Conservation (phyloP, 2,888 invertebrate genomes). For the Brenthis ino region DNA sequence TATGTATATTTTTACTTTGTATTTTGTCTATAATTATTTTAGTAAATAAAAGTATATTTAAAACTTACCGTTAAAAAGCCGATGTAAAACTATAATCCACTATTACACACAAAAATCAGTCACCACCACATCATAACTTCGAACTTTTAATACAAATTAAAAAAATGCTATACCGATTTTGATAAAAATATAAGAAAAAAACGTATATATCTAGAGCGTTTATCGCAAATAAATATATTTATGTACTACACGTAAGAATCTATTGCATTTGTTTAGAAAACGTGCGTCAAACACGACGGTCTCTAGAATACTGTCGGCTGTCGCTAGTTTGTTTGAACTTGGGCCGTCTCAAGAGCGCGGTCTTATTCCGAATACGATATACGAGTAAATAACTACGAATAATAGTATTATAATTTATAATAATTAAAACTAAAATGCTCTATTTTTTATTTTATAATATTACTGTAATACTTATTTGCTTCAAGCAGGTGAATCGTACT, state of each 20-base stretch:
- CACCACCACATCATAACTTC: conserved; percentile 10
- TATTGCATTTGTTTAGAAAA: background rate
- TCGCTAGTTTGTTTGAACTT: conserved; percentile 45
- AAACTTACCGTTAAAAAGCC: conserved; percentile 32
- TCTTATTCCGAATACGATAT: background rate
- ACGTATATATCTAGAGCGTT: background rate
- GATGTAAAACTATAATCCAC: conserved; percentile 27
- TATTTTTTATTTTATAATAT: no score
- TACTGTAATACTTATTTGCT: no score
- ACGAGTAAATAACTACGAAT: no score
- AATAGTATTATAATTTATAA: no score
- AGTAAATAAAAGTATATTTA: conserved; percentile 2
- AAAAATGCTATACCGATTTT: background rate
- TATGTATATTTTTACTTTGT: no score
- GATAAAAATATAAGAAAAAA: background rate
- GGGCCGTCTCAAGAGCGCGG: conserved; percentile 48
- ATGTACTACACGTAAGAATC: no score
- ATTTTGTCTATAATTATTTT: background rate
- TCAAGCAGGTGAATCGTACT: no score
- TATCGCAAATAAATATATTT: background rate
- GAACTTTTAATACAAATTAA: background rate
- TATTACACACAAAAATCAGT: conserved; percentile 7
- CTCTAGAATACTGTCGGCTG: conserved; percentile 34
- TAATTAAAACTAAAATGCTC: no score
- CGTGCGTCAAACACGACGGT: conserved; percentile 31